Evolutionary conservation across 2,797 vertebrate species (phyloP), one percentile per base, ranked within the genome.

Genomic region (Nannoperca obscura): DNA sequence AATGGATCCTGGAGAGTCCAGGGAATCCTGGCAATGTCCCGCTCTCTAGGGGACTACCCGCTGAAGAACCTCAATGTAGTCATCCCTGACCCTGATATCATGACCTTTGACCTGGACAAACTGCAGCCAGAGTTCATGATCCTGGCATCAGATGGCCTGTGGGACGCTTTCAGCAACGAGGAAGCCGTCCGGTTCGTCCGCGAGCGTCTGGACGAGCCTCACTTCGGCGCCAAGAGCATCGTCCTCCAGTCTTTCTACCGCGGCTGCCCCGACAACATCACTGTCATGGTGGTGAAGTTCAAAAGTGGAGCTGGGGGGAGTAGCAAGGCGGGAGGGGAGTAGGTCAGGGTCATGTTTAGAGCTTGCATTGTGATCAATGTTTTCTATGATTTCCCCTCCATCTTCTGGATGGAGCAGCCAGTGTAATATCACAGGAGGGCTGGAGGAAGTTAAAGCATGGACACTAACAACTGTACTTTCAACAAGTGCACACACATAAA

Each of bases 51-150:
- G 5, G 98, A 99, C 88, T 99, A 99, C 86, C 98, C 98, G 0
- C 95, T 99, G 80, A 99, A 99, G 94, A 99, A 99, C 92, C 97
- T 99, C 74, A 99, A 99, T 0, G 98, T 99, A 4, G 97, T 99
- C 80, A 98, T 99, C 89, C 96, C 98, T 0, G 98, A 99, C 68
- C 98, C 98, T 0, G 98, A 99, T 55, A 97, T 99, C 82, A 94
- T 98, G 88, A 97, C 96, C 90, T 99, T 99, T 88, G 98, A 99
- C 95, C 95, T 99, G 92, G 97, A 99, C 95, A 99, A 99, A 93
- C 96, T 99, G 76, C 97, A 99, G 94, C 98, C 98, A 0, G 97
- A 99, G 93, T 99, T 99, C 92, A 98, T 99, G 98, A 99, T 99
- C 94, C 88, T 99, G 91, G 98, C 98, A 0, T 99, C 98, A 0